Conservation (phyloP, 2,888 invertebrate genomes). For the Leptinotarsa juncta region DNA sequence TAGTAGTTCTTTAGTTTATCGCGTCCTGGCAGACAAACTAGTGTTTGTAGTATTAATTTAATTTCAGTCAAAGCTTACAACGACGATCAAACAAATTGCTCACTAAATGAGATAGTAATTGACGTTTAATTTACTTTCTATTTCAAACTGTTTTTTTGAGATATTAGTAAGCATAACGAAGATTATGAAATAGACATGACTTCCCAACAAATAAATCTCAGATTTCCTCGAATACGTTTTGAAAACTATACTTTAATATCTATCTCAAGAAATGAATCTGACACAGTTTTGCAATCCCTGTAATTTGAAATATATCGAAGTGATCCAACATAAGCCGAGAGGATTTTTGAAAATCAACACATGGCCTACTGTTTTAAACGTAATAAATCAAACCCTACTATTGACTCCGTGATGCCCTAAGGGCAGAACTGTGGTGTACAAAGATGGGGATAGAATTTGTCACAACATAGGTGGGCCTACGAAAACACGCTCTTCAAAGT, state of each 20-base stretch:
- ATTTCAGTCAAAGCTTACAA: too few relatives aligned
- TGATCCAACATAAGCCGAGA: constrained; percentile 36
- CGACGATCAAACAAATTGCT: too few relatives aligned
- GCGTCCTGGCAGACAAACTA: too few relatives aligned
- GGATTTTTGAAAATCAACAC: constrained; percentile 51
- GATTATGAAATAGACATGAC: not conserved
- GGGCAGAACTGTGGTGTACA: constrained; percentile 39
- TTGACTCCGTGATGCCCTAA: constrained; percentile 19
- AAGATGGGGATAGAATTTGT: constrained; percentile 45
- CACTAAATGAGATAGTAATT: too few relatives aligned
- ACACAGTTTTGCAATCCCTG: constrained; percentile 11
- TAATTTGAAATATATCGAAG: constrained; percentile 14
- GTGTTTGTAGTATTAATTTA: too few relatives aligned
- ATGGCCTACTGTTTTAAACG: constrained; percentile 50
- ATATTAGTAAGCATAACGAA: too few relatives aligned
- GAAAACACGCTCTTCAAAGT: constrained; percentile 24
- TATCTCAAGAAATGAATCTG: not conserved
- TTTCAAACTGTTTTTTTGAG: too few relatives aligned
- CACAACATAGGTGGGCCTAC: constrained; percentile 49
- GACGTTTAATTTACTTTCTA: too few relatives aligned
- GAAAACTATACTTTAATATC: not conserved
- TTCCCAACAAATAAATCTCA: not conserved
- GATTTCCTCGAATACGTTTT: not conserved
- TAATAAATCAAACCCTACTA: constrained; percentile 39
- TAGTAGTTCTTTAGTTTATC: too few relatives aligned